These are phyloP conservation scores for Lanius ludovicianus DNA, from an alignment of 2,113 vertebrate genomes.

Conservation along the genomic window DNA sequence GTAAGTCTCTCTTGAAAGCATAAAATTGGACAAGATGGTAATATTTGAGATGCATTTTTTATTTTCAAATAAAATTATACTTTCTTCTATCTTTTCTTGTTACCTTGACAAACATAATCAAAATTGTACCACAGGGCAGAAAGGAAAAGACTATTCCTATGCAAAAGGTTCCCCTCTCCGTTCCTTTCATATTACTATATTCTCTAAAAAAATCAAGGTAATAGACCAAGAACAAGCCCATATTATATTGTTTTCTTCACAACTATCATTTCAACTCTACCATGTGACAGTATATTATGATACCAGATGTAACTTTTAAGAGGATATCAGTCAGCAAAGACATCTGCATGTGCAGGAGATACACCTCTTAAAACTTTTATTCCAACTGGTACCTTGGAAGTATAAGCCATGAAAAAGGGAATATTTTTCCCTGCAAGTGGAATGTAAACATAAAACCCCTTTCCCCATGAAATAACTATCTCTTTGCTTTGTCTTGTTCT, in stretches of 20 bases:
- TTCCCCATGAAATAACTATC: not conserved
- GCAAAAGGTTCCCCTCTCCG: not conserved
- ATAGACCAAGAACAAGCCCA: not conserved
- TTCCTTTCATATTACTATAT: not conserved
- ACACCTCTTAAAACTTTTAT: not conserved
- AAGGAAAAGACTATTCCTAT: not conserved
- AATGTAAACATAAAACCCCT: not conserved
- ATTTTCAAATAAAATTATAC: not conserved
- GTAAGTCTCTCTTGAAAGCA: not conserved
- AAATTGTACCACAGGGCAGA: not conserved
- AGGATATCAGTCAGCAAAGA: not conserved
- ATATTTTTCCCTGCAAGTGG: not conserved
- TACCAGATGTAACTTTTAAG: not conserved
- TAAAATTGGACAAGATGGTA: not conserved
- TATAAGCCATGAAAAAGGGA: not conserved
- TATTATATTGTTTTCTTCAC: not conserved
- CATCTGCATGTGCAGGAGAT: not conserved
- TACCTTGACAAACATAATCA: not conserved
- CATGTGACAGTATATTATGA: not conserved
- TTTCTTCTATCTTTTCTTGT: not conserved
- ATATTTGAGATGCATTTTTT: not conserved
- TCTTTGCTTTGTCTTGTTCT: not conserved
- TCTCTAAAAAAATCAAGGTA: not conserved
- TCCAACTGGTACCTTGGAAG: not conserved
- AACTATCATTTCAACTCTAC: not conserved